Conservation (phyloP, 2,888 invertebrate genomes). For the Acanthosoma haemorrhoidale region DNA sequence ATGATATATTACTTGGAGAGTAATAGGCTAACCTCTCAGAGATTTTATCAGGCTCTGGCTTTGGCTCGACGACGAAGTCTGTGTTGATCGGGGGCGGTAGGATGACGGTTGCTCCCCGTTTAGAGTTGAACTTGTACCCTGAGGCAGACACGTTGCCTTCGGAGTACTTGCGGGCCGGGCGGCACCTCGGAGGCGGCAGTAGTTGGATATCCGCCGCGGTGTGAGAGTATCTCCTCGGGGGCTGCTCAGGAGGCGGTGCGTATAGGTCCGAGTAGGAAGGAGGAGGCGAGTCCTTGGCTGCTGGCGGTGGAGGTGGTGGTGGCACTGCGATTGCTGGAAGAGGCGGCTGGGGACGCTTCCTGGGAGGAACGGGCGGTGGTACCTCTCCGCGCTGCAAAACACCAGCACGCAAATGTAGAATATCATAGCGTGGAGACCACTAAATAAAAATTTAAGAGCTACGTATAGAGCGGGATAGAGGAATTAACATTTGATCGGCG, state of each 20-base stretch:
- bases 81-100: constrained; percentile 41
- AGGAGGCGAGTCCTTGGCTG: constrained; percentile 42
- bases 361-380: constrained; percentile 39
- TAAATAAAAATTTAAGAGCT: too few species aligned
- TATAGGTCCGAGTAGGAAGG: constrained; percentile 33
- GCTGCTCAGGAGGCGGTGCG: constrained; percentile 37
- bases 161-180: constrained; percentile 36
- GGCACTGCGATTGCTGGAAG: too few species aligned
- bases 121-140: constrained; percentile 36
- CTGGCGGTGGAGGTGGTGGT: constrained; percentile 46
- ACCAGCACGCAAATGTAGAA: too few species aligned
- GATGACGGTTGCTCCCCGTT: constrained; percentile 38
- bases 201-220: constrained; percentile 38
- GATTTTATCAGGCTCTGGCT: constrained; percentile 33
- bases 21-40: constrained; percentile 19
- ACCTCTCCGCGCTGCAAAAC: neutral
- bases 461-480: too few species aligned
- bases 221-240: constrained; percentile 28
- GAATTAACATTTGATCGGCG: too few species aligned
- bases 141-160: constrained; percentile 42
- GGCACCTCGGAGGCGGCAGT: constrained; percentile 31
- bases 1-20: too few species aligned
- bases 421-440: too few species aligned
- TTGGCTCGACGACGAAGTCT: constrained; percentile 30
- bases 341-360: constrained; percentile 46